Evolutionary conservation across 2,888 invertebrate species (phyloP).

Genomic region (Epinotia ramella): DNA sequence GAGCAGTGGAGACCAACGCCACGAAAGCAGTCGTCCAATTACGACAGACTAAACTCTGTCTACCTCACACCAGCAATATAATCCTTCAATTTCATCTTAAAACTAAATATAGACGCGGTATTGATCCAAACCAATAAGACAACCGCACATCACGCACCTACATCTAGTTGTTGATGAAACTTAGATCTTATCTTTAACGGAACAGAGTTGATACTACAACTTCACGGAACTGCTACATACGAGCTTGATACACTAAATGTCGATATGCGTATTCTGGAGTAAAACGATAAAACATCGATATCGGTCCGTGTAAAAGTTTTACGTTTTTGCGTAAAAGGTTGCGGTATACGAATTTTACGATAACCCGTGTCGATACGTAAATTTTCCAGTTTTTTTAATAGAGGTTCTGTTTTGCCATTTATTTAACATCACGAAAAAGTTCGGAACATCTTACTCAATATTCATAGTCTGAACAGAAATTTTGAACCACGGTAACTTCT

Average conservation of each 20-base stretch:
- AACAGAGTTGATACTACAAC: constrained; percentile 3
- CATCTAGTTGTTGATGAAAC: constrained; percentile 4
- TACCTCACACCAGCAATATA: constrained; percentile 8
- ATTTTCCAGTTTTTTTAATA: constrained; percentile 14
- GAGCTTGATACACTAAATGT: background rate
- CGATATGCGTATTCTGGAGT: constrained; percentile 26
- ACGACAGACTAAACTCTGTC: too few species aligned
- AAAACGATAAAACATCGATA: constrained; percentile 41
- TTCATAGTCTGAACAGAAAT: too few species aligned
- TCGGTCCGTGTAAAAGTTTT: constrained; percentile 36
- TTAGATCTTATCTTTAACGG: background rate
- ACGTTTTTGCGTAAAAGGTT: constrained; percentile 41
- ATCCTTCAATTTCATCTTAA: constrained; percentile 11
- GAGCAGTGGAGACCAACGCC: too few species aligned
- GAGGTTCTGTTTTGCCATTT: background rate
- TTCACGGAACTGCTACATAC: constrained; percentile 9
- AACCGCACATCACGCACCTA: constrained; percentile 7
- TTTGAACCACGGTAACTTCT: too few species aligned
- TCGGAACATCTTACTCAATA: too few species aligned
- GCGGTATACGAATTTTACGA: constrained; percentile 40
- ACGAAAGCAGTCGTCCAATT: too few species aligned
- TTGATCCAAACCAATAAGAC: constrained; percentile 27
- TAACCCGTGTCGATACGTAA: constrained; percentile 32
- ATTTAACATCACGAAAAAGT: background rate
- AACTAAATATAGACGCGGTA: constrained; percentile 26